Conservation (phyloP, 2,888 invertebrate genomes). For the Oxycera nigricornis region DNA sequence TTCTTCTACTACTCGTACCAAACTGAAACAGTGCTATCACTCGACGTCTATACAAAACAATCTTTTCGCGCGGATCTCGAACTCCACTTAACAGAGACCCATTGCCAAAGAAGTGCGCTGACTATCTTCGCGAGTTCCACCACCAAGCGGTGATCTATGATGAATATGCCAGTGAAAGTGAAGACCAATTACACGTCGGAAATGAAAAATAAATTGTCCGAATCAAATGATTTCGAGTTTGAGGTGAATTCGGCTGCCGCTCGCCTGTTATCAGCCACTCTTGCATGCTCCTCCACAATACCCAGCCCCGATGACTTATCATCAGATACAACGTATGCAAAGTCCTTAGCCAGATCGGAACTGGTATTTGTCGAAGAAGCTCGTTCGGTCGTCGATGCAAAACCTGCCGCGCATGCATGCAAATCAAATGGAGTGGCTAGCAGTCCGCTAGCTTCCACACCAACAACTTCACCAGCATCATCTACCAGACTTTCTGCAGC, state of each 20-base stretch:
- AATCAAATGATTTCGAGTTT: constrained; percentile 8
- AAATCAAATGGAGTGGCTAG: neutral
- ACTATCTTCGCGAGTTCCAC: neutral
- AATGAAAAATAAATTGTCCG: constrained; percentile 11
- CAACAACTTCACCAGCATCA: neutral
- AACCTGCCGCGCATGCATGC: too few relatives aligned
- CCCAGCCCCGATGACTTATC: neutral
- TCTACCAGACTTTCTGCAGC: neutral
- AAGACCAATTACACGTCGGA: neutral
- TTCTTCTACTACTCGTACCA: too few relatives aligned
- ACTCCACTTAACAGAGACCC: too few relatives aligned
- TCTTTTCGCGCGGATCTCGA: neutral
- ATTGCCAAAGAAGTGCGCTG: too few relatives aligned
- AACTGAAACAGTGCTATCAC: too few relatives aligned
- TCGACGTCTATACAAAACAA: neutral
- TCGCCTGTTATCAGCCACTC: neutral
- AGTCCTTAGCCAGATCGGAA: neutral
- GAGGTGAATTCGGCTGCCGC: constrained; percentile 5
- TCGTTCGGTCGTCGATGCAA: neutral
- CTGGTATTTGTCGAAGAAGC: neutral
- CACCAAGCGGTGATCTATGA: neutral
- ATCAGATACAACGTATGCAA: neutral
- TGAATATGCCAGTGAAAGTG: constrained; percentile 32
- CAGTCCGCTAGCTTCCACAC: neutral
- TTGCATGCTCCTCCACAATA: neutral